Base-by-base conservation (phyloP, 1,140 invertebrate species). In the Hypothenemus hampei region DNA sequence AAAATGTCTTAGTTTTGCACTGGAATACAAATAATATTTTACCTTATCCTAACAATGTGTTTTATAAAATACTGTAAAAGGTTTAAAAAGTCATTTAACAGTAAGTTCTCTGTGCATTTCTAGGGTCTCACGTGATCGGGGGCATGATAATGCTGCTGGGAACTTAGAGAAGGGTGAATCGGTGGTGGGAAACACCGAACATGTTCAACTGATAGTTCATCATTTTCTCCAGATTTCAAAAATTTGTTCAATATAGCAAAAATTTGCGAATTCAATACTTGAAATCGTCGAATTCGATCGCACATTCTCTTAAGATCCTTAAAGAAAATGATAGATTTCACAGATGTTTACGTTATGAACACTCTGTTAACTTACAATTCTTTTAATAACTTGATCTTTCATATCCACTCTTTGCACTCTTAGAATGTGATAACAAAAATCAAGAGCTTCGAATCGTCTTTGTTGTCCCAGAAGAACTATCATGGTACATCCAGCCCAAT, bases 401-500 rank as follows among this genome's bases (percentile, higher is more conserved):
- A 92, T 90, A 74, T 99, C 96, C 0, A 97, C 93, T 51, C 94
- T 77, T 75, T 99, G 96, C 1, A 99, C 93, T 61, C 93, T 76
- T 19, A 98, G 79, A 66, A 99, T 93, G 70, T 99, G 97, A 76
- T 99, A 99, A 73, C 93, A 97, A 76, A 99, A 98, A 75, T 99
- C 97, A 20, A 99, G 80, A 8, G 95, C 93, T 71, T 99, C 97
- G 75, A 99, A 99, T 46, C 96, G 77, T 55, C 93, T 76, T 75
- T 99, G 94, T 70, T 99, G 97, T 0, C 91, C 91, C 33, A 99
- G 76, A 15, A 99, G 76, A n/a, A 93, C 86, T 51, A 99, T 94
- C 79, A 99, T 93, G n/a, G 93, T 87, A 74, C 95, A 98, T 0
- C 95, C 97, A 21, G 96, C 96, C 97, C 97, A 99, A 73, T 99